Conservation (phyloP, 2,113 vertebrate species). For the Phalacrocorax aristotelis region DNA sequence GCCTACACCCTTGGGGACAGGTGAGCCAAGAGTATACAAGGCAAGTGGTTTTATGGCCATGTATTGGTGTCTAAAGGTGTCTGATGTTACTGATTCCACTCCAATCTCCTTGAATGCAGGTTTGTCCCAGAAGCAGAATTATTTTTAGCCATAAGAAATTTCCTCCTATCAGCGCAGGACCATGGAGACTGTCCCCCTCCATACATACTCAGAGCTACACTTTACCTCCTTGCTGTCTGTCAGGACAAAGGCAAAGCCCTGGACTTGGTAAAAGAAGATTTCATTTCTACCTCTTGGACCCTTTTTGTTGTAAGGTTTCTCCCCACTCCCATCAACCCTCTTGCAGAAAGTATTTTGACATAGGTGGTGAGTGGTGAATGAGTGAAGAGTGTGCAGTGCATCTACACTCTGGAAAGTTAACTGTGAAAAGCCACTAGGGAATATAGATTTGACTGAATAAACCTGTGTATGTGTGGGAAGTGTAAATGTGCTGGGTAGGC, state of each 20-base stretch:
- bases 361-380: neutral
- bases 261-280: constrained; percentile 74
- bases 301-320: neutral
- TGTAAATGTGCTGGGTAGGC: constrained; percentile 36
- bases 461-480: constrained; percentile 32
- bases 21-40: constrained; percentile 65
- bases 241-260: constrained; percentile 80
- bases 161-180: constrained; percentile 81
- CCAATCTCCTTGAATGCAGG: constrained; percentile 71
- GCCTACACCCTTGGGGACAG: constrained; percentile 84
- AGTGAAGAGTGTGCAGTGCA: neutral
- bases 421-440: constrained; percentile 16
- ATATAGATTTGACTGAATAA: constrained; percentile 20
- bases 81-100: neutral
- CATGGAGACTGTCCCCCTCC: constrained; percentile 65
- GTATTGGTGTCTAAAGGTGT: neutral
- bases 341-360: neutral
- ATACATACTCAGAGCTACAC: constrained; percentile 79
- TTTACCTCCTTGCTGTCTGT: constrained; percentile 87
- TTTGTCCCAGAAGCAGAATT: constrained; percentile 85
- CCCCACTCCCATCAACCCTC: neutral
- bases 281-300: neutral
- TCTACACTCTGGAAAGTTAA: neutral
- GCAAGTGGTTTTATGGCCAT: neutral
- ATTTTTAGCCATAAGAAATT: constrained; percentile 79